Conservation (phyloP, 1,140 invertebrate genomes). For the Odontomachus brunneus region DNA sequence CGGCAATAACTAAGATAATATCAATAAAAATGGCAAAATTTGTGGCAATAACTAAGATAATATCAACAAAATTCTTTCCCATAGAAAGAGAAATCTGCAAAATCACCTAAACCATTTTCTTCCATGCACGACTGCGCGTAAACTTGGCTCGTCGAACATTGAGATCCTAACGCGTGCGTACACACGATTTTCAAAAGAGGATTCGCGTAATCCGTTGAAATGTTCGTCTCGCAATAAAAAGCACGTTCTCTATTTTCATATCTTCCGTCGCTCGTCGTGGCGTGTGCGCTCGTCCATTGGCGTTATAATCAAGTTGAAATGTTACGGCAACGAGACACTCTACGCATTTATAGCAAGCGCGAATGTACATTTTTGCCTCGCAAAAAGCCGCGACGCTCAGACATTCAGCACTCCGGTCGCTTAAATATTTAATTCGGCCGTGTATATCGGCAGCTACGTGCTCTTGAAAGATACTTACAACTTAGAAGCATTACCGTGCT, state of each 20-base stretch:
- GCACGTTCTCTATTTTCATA: background rate
- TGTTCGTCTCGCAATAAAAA: background rate
- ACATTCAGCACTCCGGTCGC: constrained; percentile 58
- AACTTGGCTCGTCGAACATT: constrained; percentile 7
- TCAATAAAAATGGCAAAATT: no score
- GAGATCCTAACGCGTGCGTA: background rate
- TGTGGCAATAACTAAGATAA: no score
- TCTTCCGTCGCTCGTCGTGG: background rate
- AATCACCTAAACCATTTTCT: no score
- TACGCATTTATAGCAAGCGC: constrained; percentile 23
- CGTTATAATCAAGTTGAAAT: constrained; percentile 35
- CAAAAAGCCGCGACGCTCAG: constrained; percentile 57
- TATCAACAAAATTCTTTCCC: no score
- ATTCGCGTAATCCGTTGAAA: constrained; percentile 9
- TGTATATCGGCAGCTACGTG: constrained; percentile 12
- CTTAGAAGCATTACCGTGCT: constrained; percentile 15
- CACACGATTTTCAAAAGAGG: background rate
- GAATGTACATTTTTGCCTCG: constrained; percentile 21
- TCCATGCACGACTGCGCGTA: background rate
- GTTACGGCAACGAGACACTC: background rate
- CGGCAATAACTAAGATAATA: no score
- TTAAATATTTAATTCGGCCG: constrained; percentile 69
- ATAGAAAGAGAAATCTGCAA: no score
- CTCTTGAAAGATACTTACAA: constrained; percentile 33
- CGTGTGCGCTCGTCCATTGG: background rate